These are phyloP conservation scores for Eulemur mongoz DNA, from an alignment of 2,797 vertebrate genomes.

Conservation along the genomic window DNA sequence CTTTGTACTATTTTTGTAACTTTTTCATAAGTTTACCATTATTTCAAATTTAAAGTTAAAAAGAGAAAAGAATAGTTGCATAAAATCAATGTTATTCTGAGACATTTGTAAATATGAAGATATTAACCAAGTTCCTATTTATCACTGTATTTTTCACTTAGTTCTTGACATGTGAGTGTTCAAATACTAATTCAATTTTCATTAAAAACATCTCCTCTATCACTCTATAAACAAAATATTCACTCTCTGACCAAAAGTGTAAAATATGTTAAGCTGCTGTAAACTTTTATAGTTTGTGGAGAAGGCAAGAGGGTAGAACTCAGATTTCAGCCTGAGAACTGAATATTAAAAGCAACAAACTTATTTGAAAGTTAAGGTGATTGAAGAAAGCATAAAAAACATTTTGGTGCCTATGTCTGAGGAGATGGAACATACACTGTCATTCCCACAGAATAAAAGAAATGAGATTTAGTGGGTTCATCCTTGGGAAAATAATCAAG, in stretches of 20 bases:
- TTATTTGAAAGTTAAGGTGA: neutral
- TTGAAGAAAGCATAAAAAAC: neutral
- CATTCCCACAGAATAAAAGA: neutral
- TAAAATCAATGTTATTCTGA: neutral
- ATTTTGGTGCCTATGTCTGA: neutral
- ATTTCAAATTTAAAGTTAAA: conserved; percentile 8
- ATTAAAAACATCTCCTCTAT: neutral
- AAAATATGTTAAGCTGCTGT: neutral
- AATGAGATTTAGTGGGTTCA: neutral
- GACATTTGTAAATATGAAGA: neutral
- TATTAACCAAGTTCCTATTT: neutral
- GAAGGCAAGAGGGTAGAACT: neutral
- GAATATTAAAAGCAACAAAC: conserved; percentile 18
- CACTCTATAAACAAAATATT: conserved; percentile 22
- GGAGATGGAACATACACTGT: neutral
- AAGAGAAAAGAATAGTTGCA: neutral
- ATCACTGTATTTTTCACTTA: conserved; percentile 7
- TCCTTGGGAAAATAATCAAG: neutral
- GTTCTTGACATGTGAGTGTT: neutral
- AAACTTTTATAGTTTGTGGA: neutral
- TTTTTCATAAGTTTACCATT: neutral
- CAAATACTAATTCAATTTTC: neutral
- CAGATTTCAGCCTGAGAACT: neutral
- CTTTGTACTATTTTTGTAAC: neutral
- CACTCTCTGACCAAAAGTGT: neutral